A percentile compares a stretch with the other conserved stretches of the same genome.
phyloP scores from a whole-genome alignment of 2,888 invertebrate species.

The Tetragonisca angustula region DNA sequence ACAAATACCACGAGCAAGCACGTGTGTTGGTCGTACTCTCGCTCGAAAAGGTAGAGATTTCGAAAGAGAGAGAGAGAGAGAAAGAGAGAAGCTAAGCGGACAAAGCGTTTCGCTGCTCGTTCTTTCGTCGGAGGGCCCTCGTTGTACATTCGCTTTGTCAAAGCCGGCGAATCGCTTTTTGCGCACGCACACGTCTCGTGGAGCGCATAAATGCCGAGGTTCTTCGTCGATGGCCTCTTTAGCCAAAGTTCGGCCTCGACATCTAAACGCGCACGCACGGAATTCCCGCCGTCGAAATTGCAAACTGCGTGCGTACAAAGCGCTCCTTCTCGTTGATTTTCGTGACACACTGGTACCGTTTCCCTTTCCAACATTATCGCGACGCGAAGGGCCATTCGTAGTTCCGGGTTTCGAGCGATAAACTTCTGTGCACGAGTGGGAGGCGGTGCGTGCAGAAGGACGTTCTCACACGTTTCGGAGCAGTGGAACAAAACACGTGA shows the following conservation, averaged over 20 bases:
- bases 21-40: background rate
- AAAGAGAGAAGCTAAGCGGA: constrained; percentile 2
- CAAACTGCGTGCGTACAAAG: background rate
- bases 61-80: background rate
- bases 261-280: constrained; percentile 51
- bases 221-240: constrained; percentile 58
- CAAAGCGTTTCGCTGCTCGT: constrained; percentile 4
- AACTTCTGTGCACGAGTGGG: background rate
- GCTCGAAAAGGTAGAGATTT: background rate
- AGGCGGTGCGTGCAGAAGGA: too few species aligned
- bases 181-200: constrained; percentile 31
- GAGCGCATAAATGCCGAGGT: constrained; percentile 47
- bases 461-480: background rate
- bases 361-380: background rate
- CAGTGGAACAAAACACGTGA: background rate
- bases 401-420: constrained; percentile 2
- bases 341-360: background rate
- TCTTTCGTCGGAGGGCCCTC: background rate
- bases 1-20: background rate
- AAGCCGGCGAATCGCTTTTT: constrained; percentile 49
- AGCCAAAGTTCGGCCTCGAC: constrained; percentile 48
- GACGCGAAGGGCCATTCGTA: background rate
- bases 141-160: constrained; percentile 37
- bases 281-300: constrained; percentile 51
- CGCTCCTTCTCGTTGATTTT: background rate